Base-by-base conservation (phyloP, 2,113 vertebrate genomes). In the Myrmophylax atrothorax region DNA sequence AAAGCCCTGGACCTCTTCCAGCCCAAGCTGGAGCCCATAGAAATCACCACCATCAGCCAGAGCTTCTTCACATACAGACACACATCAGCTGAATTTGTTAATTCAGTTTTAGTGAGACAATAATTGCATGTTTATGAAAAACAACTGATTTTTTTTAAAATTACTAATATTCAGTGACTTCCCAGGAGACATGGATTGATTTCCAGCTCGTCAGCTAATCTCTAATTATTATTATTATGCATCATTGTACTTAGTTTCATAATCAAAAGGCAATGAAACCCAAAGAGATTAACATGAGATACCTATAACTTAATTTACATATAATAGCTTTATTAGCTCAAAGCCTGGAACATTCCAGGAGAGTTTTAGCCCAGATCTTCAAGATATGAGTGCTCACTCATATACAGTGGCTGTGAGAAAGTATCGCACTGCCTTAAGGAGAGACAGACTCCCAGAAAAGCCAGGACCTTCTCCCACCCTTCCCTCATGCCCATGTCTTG, bases 261-360 rank as follows among this genome's bases (percentile, higher is more conserved):
- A 73, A 89, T 84, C 60, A 89, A 79, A 89, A 88, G 55, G 35
- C 14, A 46, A 74, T 29, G 56, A 88, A 93, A 84, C 72, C 28
- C 74, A n/a, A 63, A 59, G 55, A 92, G 62, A 94, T 31, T 50
- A 83, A 80, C 33, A 58, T 38, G 60, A 70, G 69, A 58, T 28
- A 64, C 58, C 60, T 77, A 5, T 95, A 90, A 96, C 38, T 90
- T 47, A 89, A 96, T 97, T 95, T 74, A 42, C 0, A 1, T 40
- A 11, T n/a, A 81, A 79, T 26, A 77, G 77, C 52, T 92, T 93
- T 89, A 92, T 93, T 84, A 89, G 26, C 66, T 86, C 52, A 64
- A 87, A 84, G 79, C 40, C 94, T 93, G 66, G 89, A 97, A 94
- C 8, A 22, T 95, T 93, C 87, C 86, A 73, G 59, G n/a, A 52